Base-by-base conservation (phyloP, 2,797 vertebrate species). In the Sphaeramia orbicularis region DNA sequence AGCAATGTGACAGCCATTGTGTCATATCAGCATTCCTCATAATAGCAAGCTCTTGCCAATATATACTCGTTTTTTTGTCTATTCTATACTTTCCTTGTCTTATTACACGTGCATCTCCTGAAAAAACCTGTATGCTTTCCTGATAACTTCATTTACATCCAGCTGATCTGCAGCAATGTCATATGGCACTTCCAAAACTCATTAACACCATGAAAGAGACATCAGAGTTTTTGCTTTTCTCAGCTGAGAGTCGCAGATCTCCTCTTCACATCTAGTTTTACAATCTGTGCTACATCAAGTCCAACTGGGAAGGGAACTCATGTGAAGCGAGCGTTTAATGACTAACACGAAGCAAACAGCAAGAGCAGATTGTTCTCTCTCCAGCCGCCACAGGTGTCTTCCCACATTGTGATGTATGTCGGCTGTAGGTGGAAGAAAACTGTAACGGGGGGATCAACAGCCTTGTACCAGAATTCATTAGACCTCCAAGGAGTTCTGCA, bases 331-430 rank as follows among this genome's bases (percentile, higher is more conserved):
- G 36, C 27, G 1, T 77, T 80, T 78, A 63, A 85, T 54, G 66
- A 60, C 52, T 65, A 41, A 63, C 10, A 24, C 13, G 4, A 56
- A 1, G 18, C 44, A 13, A 52, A 58, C 48, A 50, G 49, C 41
- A 56, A 63, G 47, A 81, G 45, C 52, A 75, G 62, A 77, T 74
- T 63, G 67, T 49, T 76, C 63, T 59, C 53, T 11, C 43, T 59
- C 47, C 61, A 53, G 64, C 30, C 63, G 0, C 76, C 68, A 63
- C 67, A 86, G 77, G 74, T 77, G 73, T 86, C 64, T 58, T 32
- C 36, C 36, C 7, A 38, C 56, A 49, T 49, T 40, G 55, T 64
- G 49, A 84, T 64, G 63, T 21, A 59, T 59, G 71, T 16, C 19
- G 24, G 30, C 51, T 13, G 38, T 38, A 61, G 65, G 53, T 21